Base-by-base conservation (phyloP, 2,888 invertebrate genomes). In the Synergus gifuensis region DNA sequence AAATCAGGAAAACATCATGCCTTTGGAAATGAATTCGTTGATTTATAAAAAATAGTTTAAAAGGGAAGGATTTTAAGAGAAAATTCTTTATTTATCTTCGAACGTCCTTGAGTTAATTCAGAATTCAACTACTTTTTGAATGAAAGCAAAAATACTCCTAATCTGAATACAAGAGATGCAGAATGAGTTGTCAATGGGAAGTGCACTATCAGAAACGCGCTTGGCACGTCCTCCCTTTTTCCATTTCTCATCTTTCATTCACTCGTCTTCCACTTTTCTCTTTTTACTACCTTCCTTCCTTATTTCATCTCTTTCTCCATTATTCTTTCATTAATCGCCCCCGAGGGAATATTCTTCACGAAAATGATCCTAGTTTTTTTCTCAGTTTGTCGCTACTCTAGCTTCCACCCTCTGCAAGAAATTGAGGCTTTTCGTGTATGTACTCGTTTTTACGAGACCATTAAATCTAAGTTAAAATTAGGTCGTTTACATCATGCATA, bases 101-200 rank as follows among this genome's bases (percentile, higher is more conserved):
- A 12, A 22, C 22, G 22, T 22, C 11, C 22, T 60, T 62, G 62
- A 28, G 28, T 12, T 62, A 62, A 62, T 28, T 28, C 22, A 4
- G 28, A 42, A 66, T 66, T 66, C 1, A n/a, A 18, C 11, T 42
- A 42, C 40, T 44, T 46, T 67, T 67, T 44, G 12, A 22, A 44
- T 46, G 46, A 22, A 14, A 22, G 46, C n/a, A 46, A 67, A 67
- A 67, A 46, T 46, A 22, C 28, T 67, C 18, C 81, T 83, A 88
- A 90, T 90, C 88, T 86, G 83, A 77, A 85, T 86, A 87, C 87
- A 87, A 90, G 89, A 90, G 81, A 85, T 67, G 76, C 69, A 83
- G 79, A 83, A 85, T 83, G 81, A 88, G 84, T 90, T 88, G 90
- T 89, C 90, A 90, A 90, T 91, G 91, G 91, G 91, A 92, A 91